Evolutionary conservation across 2,888 invertebrate species (phyloP), one percentile per base, ranked within the genome.

Genomic region (Mimumesa dahlbomi): DNA sequence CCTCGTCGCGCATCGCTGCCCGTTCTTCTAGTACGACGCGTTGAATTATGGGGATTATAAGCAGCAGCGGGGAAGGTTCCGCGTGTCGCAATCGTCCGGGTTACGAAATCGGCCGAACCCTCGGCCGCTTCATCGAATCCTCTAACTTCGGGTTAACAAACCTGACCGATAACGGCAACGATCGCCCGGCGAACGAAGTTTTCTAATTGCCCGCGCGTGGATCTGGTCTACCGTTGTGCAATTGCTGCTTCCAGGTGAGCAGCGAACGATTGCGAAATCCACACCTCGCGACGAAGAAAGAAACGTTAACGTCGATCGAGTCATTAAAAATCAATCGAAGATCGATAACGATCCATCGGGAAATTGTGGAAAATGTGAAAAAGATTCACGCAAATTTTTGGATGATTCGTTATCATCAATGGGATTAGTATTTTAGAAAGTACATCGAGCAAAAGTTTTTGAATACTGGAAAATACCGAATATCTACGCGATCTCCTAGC

Each of bases 191-290:
- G 48, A 46, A 21, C n/a, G n/a, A 49, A 61, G 59, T 75, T 66
- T n/a, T 73, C 63, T 73, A 63, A 61, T 59, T 57, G 59, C 56
- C 50, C 43, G 56, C 34, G 25, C 43, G 58, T 22, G 48, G 21
- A 65, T 73, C 65, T 73, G 43, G 68, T 53, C 50, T 53, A 29
- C 21, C 16, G 45, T 76, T 65, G 58, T 53, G 62, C 59, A 75
- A 75, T 36, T 43, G 29, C 4, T 31, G 14, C 29, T 38, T 46
- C 22, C 16, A 56, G 16, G 25, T 34, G 18, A 42, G 42, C 25
- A 25, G 43, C 46, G 52, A 42, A 43, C 52, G 45, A 43, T 76
- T 74, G 50, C 56, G 64, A 77, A 71, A 74, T 63, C 56, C 43
- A 48, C 31, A 45, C 57, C 54, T 59, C 53, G 64, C 64, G 66